phyloP scores from a whole-genome alignment of 1,140 invertebrate genomes.

The Drosophila sulfurigaster region DNA sequence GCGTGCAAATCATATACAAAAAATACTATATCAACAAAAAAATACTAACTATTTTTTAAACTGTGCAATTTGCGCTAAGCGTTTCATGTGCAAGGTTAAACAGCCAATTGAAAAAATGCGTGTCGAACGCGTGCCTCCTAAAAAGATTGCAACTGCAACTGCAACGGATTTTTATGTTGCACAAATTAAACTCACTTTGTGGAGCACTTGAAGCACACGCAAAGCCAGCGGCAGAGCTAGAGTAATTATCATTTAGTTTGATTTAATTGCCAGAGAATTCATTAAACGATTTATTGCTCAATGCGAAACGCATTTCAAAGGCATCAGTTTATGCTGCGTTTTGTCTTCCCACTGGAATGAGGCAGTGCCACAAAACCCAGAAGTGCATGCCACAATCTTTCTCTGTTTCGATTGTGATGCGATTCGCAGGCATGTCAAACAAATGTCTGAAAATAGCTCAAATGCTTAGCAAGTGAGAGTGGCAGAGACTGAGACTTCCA shows the following conservation, averaged over 20 bases:
- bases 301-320: not conserved
- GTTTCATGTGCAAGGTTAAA: constrained; percentile 31
- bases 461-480: not conserved
- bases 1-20: constrained; percentile 28
- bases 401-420: not conserved
- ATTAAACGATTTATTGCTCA: constrained; percentile 31
- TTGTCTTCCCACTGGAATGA: constrained; percentile 34
- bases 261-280: constrained; percentile 42
- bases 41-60: constrained; percentile 34
- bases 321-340: constrained; percentile 12
- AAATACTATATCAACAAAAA: constrained; percentile 12
- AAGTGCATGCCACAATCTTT: constrained; percentile 7
- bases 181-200: constrained; percentile 24
- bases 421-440: constrained; percentile 35
- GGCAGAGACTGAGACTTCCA: not conserved
- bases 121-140: constrained; percentile 22
- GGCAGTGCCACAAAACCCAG: constrained; percentile 22
- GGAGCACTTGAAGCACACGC: constrained; percentile 22
- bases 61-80: constrained; percentile 36
- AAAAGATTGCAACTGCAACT: not conserved
- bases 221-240: not conserved
- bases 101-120: not conserved
- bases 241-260: constrained; percentile 41
- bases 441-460: constrained; percentile 62
- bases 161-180: not conserved